Base-by-base conservation (phyloP, 64 coral and sea anemone genomes). In the Catalaphyllia jardinei region DNA sequence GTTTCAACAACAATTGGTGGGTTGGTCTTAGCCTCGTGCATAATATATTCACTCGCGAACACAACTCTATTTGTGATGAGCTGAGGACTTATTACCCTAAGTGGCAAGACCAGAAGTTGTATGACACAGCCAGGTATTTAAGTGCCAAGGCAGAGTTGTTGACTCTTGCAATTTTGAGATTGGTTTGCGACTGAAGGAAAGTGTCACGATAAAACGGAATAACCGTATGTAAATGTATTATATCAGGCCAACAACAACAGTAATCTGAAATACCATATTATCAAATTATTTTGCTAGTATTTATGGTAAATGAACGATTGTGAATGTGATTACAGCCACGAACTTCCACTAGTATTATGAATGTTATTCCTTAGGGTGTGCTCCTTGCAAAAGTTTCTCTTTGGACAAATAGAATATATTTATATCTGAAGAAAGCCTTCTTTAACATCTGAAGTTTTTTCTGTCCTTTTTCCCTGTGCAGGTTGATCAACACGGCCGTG, bases 1-100 rank as follows among this genome's bases (percentile, higher is more conserved):
- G 94, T 28, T 96, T 96, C 27, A 93, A 31, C 31, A 90, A 84
- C 1, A 96, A 96, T 25, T 96, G 94, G 94, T 96, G 94, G 94
- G 60, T 90, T 19, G 94, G 94, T 59, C 35, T 96, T 8, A 78
- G 80, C n/a, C 60, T 96, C 18, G 16, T 96, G 60, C 94, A 96
- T 49, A 96, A 96, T 39, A 93, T 93, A 57, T 96, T 96, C 30
- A 96, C 91, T 4, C 30, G 91, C 28, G 94, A 96, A 63, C 94
- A 96, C 38, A 96, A 96, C 63, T 61, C 90, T 25, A 96, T 96
- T 6, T 96, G 94, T 89, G 94, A 93, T 27, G 93, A 93, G 94
- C 60, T 96, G 9, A 69, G 62, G 22, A 20, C 22, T 27, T 30
- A 18, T 20, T 79, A 96, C n/a, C 87, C 94, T 22, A 10, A 39